Evolutionary conservation across 1,140 invertebrate genomes (phyloP).

Genomic region (Episyrphus balteatus): DNA sequence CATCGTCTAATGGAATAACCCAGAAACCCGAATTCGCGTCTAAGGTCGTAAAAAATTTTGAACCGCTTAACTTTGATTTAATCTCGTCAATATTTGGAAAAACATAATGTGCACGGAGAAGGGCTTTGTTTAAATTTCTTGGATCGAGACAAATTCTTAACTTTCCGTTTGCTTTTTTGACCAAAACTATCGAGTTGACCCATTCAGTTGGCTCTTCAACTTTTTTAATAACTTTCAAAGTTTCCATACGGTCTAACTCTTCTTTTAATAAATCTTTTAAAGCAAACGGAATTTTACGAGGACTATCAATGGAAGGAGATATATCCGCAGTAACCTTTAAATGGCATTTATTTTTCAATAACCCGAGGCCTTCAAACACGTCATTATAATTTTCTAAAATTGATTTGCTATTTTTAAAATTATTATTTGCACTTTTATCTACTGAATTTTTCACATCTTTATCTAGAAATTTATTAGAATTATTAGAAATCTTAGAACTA

Average conservation of each 20-base stretch:
- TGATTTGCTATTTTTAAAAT: no score
- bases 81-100: slow-evolving; percentile 37
- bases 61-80: slow-evolving; percentile 22
- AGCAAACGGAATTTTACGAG: no score
- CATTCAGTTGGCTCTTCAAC: slow-evolving; percentile 33
- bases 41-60: slow-evolving; percentile 32
- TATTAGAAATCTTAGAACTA: slow-evolving; percentile 2
- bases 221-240: slow-evolving; percentile 22
- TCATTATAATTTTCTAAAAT: slow-evolving; percentile 1
- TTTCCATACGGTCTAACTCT: no score
- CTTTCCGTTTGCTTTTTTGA: no score
- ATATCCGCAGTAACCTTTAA: slow-evolving; percentile 9
- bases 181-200: slow-evolving; percentile 36
- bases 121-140: slow-evolving; percentile 36
- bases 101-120: slow-evolving; percentile 34
- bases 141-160: no score
- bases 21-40: slow-evolving; percentile 38
- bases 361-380: slow-evolving; percentile 4
- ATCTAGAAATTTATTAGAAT: slow-evolving; percentile 1
- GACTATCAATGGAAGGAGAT: no score
- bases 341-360: slow-evolving; percentile 8
- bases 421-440: no score
- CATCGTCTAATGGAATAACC: slow-evolving; percentile 32
- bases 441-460: slow-evolving; percentile 1
- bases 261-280: no score